Evolutionary conservation across 2,888 invertebrate species (phyloP), one percentile per base, ranked within the genome.

Genomic region (Tyria jacobaeae): DNA sequence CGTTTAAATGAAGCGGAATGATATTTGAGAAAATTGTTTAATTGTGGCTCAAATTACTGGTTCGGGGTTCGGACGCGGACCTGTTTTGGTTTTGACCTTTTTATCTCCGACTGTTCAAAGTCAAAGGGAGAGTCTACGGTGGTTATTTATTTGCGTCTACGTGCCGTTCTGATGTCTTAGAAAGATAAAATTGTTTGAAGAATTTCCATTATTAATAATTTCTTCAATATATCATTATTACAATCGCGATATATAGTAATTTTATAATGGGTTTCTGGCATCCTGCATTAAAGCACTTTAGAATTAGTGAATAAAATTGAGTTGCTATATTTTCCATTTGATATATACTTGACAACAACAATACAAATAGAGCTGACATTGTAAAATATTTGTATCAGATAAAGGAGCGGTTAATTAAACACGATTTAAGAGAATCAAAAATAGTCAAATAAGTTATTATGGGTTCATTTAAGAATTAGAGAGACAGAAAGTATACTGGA

Each of bases 11-110:
- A 86, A 89, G 84, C 82, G 83, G 87, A 93, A 89, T 92, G 92
- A 92, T 93, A 94, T 90, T 87, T 82, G 86, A 89, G 91, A 88
- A 90, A 92, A 92, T 92, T 91, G 88, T 91, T 91, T 94, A 94
- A 93, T 92, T 92, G 90, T 82, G 84, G 86, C 81, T 86, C 85
- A 88, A 92, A 92, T 92, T 92, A 89, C 87, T 75, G 86, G 88
- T 88, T 88, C 82, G 84, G 76, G 80, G 86, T 86, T 84, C 76
- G 79, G 78, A 80, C 79, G 70, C 75, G 75, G 79, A 81, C 84
- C 81, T 78, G 83, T 86, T 84, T 80, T 66, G 80, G 83, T 75
- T 79, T 78, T 82, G 74, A 78, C 80, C 81, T 82, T 84, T 86
- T 85, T 86, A 80, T 78, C 75, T 77, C 73, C 71, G 71, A 70